phyloP scores from a whole-genome alignment of 1,140 invertebrate genomes.

The Temnothorax longispinosus region DNA sequence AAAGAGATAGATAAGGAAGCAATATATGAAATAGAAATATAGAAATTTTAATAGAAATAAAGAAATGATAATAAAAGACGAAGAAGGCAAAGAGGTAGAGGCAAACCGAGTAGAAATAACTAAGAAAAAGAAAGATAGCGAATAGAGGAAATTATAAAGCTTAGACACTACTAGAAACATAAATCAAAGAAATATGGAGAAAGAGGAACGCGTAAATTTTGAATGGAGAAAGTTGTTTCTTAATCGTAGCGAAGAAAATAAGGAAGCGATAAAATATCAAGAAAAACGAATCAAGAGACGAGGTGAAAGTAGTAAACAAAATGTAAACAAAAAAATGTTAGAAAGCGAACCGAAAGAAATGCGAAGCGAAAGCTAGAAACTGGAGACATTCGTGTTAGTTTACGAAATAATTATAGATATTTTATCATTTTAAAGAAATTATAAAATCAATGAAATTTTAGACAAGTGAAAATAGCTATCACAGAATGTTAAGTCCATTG shows the following conservation, averaged over 20 bases:
- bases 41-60: not conserved
- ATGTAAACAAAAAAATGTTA: slow-evolving; percentile 10
- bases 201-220: not conserved
- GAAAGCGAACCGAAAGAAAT: slow-evolving; percentile 1
- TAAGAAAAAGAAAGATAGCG: not conserved
- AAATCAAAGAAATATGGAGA: slow-evolving; percentile 27
- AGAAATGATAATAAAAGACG: not conserved
- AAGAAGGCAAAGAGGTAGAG: not conserved
- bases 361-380: slow-evolving; percentile 2
- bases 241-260: slow-evolving; percentile 15
- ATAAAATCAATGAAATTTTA: slow-evolving; percentile 7
- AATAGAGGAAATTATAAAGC: slow-evolving; percentile 35
- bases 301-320: slow-evolving; percentile 10
- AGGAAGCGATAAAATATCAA: slow-evolving; percentile 20
- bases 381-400: not conserved
- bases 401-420: not conserved
- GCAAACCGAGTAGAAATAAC: not conserved
- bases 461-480: slow-evolving; percentile 54
- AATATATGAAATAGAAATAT: not conserved
- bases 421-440: not conserved
- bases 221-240: slow-evolving; percentile 14
- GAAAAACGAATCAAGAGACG: not conserved
- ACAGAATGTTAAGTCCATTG: slow-evolving; percentile 64
- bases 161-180: slow-evolving; percentile 15
- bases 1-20: not conserved